Percentiles rank a stretch among this genome's conserved stretches.
phyloP scores from a whole-genome alignment of 2,888 invertebrate genomes.

The Apodemia zela region DNA sequence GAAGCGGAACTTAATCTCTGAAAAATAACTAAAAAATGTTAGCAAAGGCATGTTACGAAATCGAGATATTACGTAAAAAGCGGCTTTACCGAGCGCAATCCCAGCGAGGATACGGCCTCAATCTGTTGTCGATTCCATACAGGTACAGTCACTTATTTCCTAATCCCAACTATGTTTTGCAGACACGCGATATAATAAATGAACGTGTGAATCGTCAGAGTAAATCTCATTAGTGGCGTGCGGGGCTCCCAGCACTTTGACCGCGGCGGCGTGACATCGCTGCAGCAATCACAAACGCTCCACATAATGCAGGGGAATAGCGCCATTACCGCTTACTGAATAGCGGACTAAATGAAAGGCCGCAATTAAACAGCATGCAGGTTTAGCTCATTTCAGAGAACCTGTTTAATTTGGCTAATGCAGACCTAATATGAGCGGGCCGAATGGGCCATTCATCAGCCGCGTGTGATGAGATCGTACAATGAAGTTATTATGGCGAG shows the following conservation, averaged over 20 bases:
- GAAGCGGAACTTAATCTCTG: background rate
- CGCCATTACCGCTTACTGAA: conserved; percentile 2
- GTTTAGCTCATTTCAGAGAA: conserved; percentile 7
- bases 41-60: background rate
- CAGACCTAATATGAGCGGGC: background rate
- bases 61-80: background rate
- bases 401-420: conserved; percentile 13
- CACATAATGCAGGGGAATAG: background rate
- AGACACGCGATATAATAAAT: background rate
- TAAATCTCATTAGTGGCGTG: background rate
- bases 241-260: background rate
- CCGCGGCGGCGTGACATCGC: conserved; percentile 7
- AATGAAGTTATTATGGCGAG: background rate
- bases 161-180: background rate
- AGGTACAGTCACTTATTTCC: background rate
- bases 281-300: background rate
- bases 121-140: background rate
- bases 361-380: conserved; percentile 7
- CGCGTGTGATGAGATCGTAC: background rate
- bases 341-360: conserved; percentile 9
- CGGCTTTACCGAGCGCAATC: background rate
- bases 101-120: background rate
- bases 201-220: background rate
- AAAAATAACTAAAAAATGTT: background rate
- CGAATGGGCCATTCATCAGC: conserved; percentile 1